A percentile compares a stretch with the other conserved stretches of the same genome.
These are phyloP conservation scores for Archips crataeganus DNA, from an alignment of 2,888 invertebrate genomes.

Conservation along the genomic window DNA sequence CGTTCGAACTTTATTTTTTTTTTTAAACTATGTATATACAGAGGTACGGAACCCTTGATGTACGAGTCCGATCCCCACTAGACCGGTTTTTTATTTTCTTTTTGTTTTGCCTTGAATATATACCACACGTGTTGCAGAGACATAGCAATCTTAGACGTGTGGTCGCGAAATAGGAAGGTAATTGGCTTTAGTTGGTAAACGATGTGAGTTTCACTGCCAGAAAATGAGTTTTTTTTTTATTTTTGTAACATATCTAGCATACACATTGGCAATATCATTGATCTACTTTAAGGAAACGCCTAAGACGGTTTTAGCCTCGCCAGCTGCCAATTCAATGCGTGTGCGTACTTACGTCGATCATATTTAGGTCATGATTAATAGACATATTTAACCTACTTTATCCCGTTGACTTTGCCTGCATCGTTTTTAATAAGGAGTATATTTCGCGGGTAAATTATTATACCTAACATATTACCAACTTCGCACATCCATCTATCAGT, in stretches of 20 bases:
- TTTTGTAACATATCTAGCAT: background rate
- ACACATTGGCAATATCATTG: constrained; percentile 30
- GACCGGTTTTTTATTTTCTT: no score
- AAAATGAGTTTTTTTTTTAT: no score
- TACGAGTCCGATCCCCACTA: no score
- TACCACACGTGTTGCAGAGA: background rate
- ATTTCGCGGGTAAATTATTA: background rate
- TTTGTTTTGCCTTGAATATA: no score
- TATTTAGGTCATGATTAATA: constrained; percentile 39
- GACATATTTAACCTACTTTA: background rate
- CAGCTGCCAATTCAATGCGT: constrained; percentile 34
- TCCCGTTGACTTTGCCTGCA: background rate
- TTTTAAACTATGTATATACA: no score
- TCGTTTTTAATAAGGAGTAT: background rate
- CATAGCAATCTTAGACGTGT: background rate
- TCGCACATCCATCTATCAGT: background rate
- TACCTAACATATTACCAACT: background rate
- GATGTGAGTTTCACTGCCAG: no score
- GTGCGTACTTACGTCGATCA: constrained; percentile 25
- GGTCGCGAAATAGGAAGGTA: no score
- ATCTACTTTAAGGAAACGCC: constrained; percentile 33
- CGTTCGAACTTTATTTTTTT: no score
- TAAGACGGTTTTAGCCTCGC: constrained; percentile 24
- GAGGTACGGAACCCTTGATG: no score
- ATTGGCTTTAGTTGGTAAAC: no score